A percentile compares a stretch with the other conserved stretches of the same genome.
Evolutionary conservation across 1,140 invertebrate species (phyloP).

Genomic region (Zaprionus vittiger): DNA sequence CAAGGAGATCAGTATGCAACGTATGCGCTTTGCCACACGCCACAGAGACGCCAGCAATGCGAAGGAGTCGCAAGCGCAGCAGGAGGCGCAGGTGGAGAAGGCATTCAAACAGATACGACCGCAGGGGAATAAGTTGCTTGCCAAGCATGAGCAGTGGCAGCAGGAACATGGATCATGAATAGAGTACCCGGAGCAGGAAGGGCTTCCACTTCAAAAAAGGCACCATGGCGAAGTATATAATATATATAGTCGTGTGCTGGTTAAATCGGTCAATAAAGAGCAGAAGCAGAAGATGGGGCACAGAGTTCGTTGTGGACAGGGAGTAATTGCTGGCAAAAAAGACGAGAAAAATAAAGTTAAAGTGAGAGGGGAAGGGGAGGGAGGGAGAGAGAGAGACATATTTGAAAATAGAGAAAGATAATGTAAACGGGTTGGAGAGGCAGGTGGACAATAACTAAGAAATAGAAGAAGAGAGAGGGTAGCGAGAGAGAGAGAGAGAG

Average conservation of each 20-base stretch:
- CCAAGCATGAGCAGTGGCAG: slow-evolving; percentile 74
- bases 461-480: no score
- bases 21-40: slow-evolving; percentile 83
- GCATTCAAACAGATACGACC: slow-evolving; percentile 72
- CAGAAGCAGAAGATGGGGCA: neutral
- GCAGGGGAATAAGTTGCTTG: slow-evolving; percentile 64
- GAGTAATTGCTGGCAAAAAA: neutral
- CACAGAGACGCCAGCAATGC: neutral
- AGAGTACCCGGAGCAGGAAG: neutral
- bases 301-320: no score
- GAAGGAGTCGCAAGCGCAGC: slow-evolving; percentile 32
- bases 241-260: neutral
- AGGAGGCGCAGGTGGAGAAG: slow-evolving; percentile 54
- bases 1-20: slow-evolving; percentile 92
- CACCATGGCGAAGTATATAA: no score
- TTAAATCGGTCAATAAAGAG: neutral
- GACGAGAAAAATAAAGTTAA: neutral
- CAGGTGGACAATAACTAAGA: no score
- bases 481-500: no score
- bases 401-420: no score
- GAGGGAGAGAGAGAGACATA: neutral
- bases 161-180: slow-evolving; percentile 72
- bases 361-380: neutral
- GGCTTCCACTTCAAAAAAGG: no score
- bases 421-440: no score